A percentile compares a stretch with the other conserved stretches of the same genome.
These are phyloP conservation scores for Botia almorhae DNA, from an alignment of 2,797 vertebrate genomes.

Conservation along the genomic window DNA sequence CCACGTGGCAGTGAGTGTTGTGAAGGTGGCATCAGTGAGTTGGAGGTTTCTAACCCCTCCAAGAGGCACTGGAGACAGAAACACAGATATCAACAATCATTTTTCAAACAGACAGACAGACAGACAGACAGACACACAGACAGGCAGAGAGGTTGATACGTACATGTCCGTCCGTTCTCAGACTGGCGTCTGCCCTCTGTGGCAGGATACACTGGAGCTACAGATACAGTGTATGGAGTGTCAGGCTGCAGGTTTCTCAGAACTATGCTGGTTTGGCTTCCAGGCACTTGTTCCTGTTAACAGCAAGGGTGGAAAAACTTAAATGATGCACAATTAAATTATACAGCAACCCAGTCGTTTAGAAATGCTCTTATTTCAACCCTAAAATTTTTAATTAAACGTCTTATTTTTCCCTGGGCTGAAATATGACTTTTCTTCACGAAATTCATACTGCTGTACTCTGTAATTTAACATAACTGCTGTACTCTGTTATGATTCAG, in stretches of 20 bases:
- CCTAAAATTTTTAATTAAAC: too few species aligned
- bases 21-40: slow-evolving; percentile 88
- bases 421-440: neutral
- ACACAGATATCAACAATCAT: neutral
- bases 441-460: too few species aligned
- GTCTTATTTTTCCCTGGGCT: neutral
- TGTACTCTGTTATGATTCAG: neutral
- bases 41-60: slow-evolving; percentile 86
- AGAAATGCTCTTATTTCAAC: too few species aligned
- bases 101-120: neutral
- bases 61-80: slow-evolving; percentile 81
- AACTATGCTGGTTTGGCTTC: slow-evolving; percentile 82
- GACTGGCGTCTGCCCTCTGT: slow-evolving; percentile 90
- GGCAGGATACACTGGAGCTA: slow-evolving; percentile 85
- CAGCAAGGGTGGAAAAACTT: neutral
- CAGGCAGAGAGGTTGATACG: slow-evolving; percentile 62
- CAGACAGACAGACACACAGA: neutral
- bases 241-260: slow-evolving; percentile 90
- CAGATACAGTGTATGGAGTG: slow-evolving; percentile 86
- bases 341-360: too few species aligned
- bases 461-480: neutral
- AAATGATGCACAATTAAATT: neutral
- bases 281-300: slow-evolving; percentile 84
- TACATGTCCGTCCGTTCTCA: slow-evolving; percentile 90
- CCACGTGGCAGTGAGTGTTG: slow-evolving; percentile 90